These are phyloP conservation scores for Isoperla grammatica DNA, from an alignment of 2,888 invertebrate species.

Conservation along the genomic window DNA sequence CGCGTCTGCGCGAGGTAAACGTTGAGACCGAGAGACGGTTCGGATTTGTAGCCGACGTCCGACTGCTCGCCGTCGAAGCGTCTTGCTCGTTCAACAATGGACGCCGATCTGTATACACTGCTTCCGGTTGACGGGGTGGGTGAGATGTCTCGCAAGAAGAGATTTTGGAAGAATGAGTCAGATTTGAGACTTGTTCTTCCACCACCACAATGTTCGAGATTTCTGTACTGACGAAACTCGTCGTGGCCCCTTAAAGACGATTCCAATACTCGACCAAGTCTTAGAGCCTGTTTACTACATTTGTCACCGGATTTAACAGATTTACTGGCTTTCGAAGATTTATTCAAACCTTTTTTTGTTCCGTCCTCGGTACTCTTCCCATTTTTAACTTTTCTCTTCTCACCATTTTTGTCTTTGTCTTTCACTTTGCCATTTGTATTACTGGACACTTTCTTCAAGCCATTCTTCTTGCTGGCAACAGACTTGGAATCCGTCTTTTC, in stretches of 20 bases:
- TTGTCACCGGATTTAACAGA: too few relatives aligned
- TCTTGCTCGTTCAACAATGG: conserved; percentile 63
- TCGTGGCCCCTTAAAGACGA: too few relatives aligned
- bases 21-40: conserved; percentile 55
- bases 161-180: conserved; percentile 64
- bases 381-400: conserved; percentile 27
- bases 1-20: conserved; percentile 62
- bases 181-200: conserved; percentile 36
- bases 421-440: conserved; percentile 29
- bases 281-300: too few relatives aligned
- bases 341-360: conserved; percentile 9
- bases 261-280: too few relatives aligned
- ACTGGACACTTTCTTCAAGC: conserved; percentile 33
- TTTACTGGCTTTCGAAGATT: conserved; percentile 4
- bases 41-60: conserved; percentile 37
- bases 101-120: conserved; percentile 47
- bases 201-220: too few relatives aligned
- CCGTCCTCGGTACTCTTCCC: conserved; percentile 6
- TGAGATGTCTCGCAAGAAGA: conserved; percentile 55
- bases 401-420: conserved; percentile 30
- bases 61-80: conserved; percentile 45
- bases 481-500: conserved; percentile 41
- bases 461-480: conserved; percentile 33
- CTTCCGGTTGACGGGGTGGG: conserved; percentile 40
- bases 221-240: too few relatives aligned